Base-by-base conservation (phyloP, 2,888 invertebrate species). In the Synanthedon andrenaeformis region DNA sequence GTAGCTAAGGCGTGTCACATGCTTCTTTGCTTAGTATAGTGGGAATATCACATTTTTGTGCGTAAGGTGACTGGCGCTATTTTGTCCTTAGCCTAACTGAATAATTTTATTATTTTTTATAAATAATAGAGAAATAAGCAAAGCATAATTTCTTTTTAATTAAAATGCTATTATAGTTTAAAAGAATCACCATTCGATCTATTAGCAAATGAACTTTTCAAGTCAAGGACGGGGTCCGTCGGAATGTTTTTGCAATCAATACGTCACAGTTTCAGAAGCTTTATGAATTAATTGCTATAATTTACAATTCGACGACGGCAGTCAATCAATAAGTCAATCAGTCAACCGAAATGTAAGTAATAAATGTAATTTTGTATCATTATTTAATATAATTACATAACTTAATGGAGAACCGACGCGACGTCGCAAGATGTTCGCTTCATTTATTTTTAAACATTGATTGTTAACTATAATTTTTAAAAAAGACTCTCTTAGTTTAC, bases 201-300 rank as follows among this genome's bases (percentile, higher is more conserved):
- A 35, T 35, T 35, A 35, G 35, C 10, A 35, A 35, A 35, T 10
- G 10, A 35, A 10, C 28, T 28, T 35, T 35, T 35, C 45, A n/a
- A 13, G 45, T 45, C 45, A 45, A 45, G 13, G 45, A 13, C 13
- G 13, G 0, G 2, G 45, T 45, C 8, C 13, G 6, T 45, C 45
- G 3, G n/a, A 45, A 45, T 45, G 13, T 14, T n/a, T 45, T 45
- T 45, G 45, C 14, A 45, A 45, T 14, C 45, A 45, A 45, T 45
- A 13, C 42, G 52, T 51, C 50, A 42, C 45, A 8, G 4, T 23
- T 14, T 45, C 42, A 42, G 12, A 45, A 45, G 13, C 45, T n/a
- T 50, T 58, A 59, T 53, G 58, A 51, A 59, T 65, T 66, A 66
- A 66, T 66, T 64, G 58, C 60, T 60, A 19, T 67, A 62, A 65